Conservation (phyloP, 2,113 vertebrate species). For the Myocastor coypus region DNA sequence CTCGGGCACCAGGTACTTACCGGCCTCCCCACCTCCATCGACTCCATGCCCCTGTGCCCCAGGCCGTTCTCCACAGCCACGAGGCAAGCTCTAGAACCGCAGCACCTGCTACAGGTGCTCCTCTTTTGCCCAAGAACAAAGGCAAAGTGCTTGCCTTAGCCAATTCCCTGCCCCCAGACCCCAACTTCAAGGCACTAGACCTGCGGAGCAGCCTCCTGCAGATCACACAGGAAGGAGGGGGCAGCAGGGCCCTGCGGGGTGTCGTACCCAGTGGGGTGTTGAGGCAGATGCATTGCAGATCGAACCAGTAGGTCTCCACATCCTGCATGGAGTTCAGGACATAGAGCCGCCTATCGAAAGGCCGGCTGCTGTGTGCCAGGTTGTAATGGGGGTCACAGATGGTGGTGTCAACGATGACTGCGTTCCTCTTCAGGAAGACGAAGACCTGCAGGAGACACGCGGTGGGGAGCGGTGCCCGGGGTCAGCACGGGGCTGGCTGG, state of each 20-base stretch:
- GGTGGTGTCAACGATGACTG: conserved; percentile 94
- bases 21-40: neutral
- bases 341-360: conserved; percentile 92
- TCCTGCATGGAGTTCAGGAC: conserved; percentile 90
- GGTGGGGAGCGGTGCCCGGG: fast-evolving
- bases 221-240: neutral
- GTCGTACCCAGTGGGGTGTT: conserved; percentile 95
- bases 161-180: neutral
- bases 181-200: neutral
- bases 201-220: neutral
- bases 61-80: neutral
- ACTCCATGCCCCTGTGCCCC: neutral
- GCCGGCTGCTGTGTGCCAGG: conserved; percentile 90
- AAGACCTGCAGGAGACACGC: conserved; percentile 88
- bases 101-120: neutral
- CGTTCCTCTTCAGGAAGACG: conserved; percentile 91
- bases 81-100: too few relatives aligned
- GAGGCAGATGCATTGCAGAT: conserved; percentile 97
- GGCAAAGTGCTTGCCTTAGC: neutral
- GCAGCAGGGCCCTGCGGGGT: fast-evolving
- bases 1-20: neutral
- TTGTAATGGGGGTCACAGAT: conserved; percentile 96
- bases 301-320: conserved; percentile 97
- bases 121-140: too few relatives aligned
- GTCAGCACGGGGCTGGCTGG: fast-evolving